Evolutionary conservation across 2,797 vertebrate species (phyloP).

Genomic region (Carcharodon carcharias): DNA sequence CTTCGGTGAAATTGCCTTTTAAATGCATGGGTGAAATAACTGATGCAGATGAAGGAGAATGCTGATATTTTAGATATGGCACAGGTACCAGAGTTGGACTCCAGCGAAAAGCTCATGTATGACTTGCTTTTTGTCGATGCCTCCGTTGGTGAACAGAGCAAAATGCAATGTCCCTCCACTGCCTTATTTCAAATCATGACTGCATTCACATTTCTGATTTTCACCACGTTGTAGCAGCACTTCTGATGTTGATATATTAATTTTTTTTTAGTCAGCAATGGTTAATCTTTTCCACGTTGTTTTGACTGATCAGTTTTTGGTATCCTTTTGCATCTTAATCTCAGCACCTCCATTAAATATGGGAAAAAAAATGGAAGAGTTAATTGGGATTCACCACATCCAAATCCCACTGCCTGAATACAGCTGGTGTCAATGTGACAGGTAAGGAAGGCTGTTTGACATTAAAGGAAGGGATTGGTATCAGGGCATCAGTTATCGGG

Average conservation of each 20-base stretch:
- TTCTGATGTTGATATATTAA: not conserved
- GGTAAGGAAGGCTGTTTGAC: not conserved
- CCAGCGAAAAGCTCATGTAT: not conserved
- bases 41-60: not conserved
- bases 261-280: not conserved
- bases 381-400: too few relatives aligned
- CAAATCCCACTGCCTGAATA: too few relatives aligned
- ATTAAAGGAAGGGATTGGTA: not conserved
- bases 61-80: not conserved
- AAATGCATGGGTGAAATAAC: not conserved
- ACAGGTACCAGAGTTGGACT: not conserved
- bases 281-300: not conserved
- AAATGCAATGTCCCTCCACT: not conserved
- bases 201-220: not conserved
- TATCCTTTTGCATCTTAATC: not conserved
- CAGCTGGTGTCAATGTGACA: not conserved
- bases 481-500: not conserved
- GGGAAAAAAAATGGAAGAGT: not conserved
- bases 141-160: not conserved
- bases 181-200: not conserved
- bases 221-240: not conserved
- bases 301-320: too few relatives aligned
- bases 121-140: not conserved
- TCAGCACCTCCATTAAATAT: not conserved
- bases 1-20: not conserved